Base-by-base conservation (phyloP, 2,113 vertebrate species). In the Lutjanus erythropterus region DNA sequence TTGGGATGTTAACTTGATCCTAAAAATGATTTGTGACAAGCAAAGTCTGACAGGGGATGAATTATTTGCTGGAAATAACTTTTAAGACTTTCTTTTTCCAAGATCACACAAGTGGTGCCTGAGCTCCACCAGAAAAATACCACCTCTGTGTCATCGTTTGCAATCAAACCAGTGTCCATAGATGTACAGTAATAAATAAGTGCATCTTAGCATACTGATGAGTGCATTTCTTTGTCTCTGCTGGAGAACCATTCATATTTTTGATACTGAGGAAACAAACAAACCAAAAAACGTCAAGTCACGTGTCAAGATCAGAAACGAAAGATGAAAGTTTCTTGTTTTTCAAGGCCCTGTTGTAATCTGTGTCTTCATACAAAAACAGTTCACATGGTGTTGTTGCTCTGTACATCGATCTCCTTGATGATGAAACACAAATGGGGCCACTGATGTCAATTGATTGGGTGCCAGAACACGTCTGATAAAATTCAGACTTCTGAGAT, bases 111-210 rank as follows among this genome's bases (percentile, higher is more conserved):
- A n/a, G 16, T 31, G 23, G 33, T 35, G 50, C 8, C 12, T 25
- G 33, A 75, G 72, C 44, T 53, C 50, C 23, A 8, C 35, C 10
- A 42, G 47, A 35, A 75, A 60, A 58, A 27, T 52, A 49, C 1
- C 10, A 73, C 53, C 61, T 53, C 72, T 9, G 75, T 19, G n/a
- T 44, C 29, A 58, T 46, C 25, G 4, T 39, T 52, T 55, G 27
- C 35, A 39, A 41, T 72, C 29, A 61, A 65, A 69, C 21, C 59
- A 49, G 44, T 12, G 27, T 66, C 39, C 25, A 42, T 23, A 39
- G 33, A 75, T 70, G 42, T 47, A 62, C 47, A 64, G n/a, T 41
- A 71, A 84, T 65, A 72, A 78, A 66, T 77, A 58, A 67, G 37
- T 70, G 31, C 47, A 70, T 73, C 52, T 59, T 53, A 29, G 31